Evolutionary conservation across 2,888 invertebrate genomes (phyloP), one percentile per base, ranked within the genome.

Genomic region (Lepas anatifera): DNA sequence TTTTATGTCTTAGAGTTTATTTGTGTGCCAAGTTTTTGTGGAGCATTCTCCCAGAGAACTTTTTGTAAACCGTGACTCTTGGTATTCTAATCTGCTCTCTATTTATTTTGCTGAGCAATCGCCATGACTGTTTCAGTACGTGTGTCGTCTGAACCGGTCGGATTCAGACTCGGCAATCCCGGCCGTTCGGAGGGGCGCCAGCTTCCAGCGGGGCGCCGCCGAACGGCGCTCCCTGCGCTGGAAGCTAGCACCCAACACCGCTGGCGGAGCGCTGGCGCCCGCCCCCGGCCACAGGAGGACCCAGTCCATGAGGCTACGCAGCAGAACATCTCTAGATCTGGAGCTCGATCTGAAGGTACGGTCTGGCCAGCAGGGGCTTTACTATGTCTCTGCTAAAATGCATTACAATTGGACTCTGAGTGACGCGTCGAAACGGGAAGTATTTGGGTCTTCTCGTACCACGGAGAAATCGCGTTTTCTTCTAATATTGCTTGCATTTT

Each of bases 101-200:
- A n/a, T n/a, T n/a, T n/a, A n/a, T n/a, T n/a, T n/a, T n/a, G n/a
- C n/a, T n/a, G n/a, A n/a, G n/a, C n/a, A n/a, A n/a, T n/a, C n/a
- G n/a, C n/a, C n/a, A n/a, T n/a, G 39, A 6, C 18, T n/a, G 13
- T 63, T 48, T 39, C 35, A 70, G 52, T 70, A 64, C 72, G 71
- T 73, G 74, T 77, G 78, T 8, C 84, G 92, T 86, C 81, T 97
- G 76, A 97, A 95, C 80, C 88, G 97, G 75, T 96, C 95, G 78
- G 96, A 96, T 81, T 95, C 95, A 72, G 96, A 97, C 80, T 95
- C 95, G 76, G 93, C 95, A 58, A 95, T 96, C 92, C 93, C 93
- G 58, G 85, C 93, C 76, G 91, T 91, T 79, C 82, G 87, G 78
- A 85, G 85, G 70, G 74, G 74, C 74, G 89, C 89, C 70, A 91